Evolutionary conservation across 2,888 invertebrate species (phyloP).

Genomic region (Conomelus anceps): DNA sequence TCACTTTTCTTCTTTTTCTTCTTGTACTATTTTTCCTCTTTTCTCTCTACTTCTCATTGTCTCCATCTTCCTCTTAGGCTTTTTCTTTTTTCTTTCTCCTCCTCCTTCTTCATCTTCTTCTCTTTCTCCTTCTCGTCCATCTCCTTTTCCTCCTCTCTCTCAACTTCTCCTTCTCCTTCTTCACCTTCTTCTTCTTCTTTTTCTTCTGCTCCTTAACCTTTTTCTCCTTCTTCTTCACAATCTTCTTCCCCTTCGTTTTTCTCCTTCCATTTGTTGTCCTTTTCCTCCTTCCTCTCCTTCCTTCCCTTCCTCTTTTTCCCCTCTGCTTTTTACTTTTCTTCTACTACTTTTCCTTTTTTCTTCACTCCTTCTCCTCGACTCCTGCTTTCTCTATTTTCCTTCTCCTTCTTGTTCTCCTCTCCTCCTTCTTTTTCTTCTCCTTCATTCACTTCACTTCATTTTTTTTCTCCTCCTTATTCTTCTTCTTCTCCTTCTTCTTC

Average conservation of each 20-base stretch:
- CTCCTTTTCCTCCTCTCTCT: not conserved
- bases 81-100: not conserved
- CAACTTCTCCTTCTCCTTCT: not conserved
- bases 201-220: not conserved
- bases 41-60: not conserved
- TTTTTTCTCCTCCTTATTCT: not conserved
- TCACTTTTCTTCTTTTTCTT: not conserved
- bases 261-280: not conserved
- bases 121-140: not conserved
- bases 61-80: not conserved
- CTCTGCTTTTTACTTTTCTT: not conserved
- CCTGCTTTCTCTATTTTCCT: not conserved
- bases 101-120: not conserved
- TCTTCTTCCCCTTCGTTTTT: not conserved
- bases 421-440: too few relatives aligned
- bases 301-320: not conserved
- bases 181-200: not conserved
- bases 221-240: not conserved
- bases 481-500: too few relatives aligned
- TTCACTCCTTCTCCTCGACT: not conserved
- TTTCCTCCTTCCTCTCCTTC: not conserved
- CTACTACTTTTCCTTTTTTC: not conserved
- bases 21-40: too few relatives aligned
- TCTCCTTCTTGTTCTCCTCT: not conserved
- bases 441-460: not conserved